These are phyloP conservation scores for Drosophila heteroneura DNA, from an alignment of 2,888 invertebrate species.

Conservation along the genomic window DNA sequence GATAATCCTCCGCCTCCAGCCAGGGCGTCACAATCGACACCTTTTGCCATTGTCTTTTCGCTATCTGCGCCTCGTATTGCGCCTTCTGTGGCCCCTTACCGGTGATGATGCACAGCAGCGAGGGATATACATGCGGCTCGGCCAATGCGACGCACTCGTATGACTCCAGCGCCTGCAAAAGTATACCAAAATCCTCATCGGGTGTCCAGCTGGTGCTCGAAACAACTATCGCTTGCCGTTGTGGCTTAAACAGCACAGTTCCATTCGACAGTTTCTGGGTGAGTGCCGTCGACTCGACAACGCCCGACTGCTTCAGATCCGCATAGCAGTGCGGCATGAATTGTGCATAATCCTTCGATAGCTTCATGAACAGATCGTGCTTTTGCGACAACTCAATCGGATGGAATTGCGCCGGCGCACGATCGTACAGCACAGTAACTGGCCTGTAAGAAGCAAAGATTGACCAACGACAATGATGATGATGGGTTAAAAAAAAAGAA, in stretches of 20 bases:
- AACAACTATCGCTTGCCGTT: slow-evolving; percentile 93
- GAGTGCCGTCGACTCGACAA: slow-evolving; percentile 87
- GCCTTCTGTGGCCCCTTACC: slow-evolving; percentile 98
- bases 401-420: slow-evolving; percentile 92
- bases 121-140: slow-evolving; percentile 87
- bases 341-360: slow-evolving; percentile 88
- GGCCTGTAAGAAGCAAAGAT: slow-evolving; percentile 85
- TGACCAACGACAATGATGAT: neutral
- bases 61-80: slow-evolving; percentile 90
- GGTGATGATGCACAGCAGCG: slow-evolving; percentile 96
- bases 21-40: slow-evolving; percentile 95
- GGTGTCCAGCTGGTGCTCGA: slow-evolving; percentile 99
- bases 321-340: slow-evolving; percentile 85
- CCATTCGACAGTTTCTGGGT: slow-evolving; percentile 87
- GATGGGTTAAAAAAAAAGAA: neutral
- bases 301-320: slow-evolving; percentile 82
- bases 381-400: slow-evolving; percentile 90
- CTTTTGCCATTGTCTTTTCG: slow-evolving; percentile 89
- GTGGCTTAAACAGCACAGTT: slow-evolving; percentile 86
- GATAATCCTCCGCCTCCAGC: slow-evolving; percentile 96
- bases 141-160: slow-evolving; percentile 88
- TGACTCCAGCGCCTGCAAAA: slow-evolving; percentile 92
- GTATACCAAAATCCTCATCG: slow-evolving; percentile 96
- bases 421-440: slow-evolving; percentile 95
- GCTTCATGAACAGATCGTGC: slow-evolving; percentile 90